phyloP scores from a whole-genome alignment of 2,888 invertebrate genomes.

The Cremastobaeus sp. region DNA sequence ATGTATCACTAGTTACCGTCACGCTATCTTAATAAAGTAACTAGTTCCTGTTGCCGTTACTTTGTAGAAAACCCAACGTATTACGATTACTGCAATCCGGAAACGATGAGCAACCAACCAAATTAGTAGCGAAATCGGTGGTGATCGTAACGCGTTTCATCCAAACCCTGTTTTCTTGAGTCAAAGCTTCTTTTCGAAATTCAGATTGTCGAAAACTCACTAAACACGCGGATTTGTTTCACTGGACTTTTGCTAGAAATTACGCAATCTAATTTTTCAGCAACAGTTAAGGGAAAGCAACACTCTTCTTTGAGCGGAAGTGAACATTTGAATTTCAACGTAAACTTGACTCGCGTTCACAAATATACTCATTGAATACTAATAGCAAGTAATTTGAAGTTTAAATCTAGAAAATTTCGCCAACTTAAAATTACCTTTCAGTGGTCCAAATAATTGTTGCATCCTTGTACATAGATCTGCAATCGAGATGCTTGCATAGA shows the following conservation, averaged over 20 bases:
- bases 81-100: too few species aligned
- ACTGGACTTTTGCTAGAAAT: too few species aligned
- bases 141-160: constrained; percentile 15
- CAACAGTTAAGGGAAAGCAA: too few species aligned
- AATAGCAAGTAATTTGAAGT: constrained; percentile 22
- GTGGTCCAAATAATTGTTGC: constrained; percentile 18
- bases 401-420: neutral
- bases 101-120: too few species aligned
- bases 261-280: too few species aligned
- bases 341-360: neutral
- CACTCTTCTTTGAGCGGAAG: too few species aligned
- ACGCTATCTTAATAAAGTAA: constrained; percentile 14
- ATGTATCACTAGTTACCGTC: constrained; percentile 5
- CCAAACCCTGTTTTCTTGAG: constrained; percentile 9
- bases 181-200: neutral
- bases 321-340: constrained; percentile 10
- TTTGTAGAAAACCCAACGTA: too few species aligned
- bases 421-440: constrained; percentile 8
- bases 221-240: too few species aligned
- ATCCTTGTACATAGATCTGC: constrained; percentile 60
- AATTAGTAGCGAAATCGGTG: too few species aligned
- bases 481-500: constrained; percentile 51
- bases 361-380: neutral
- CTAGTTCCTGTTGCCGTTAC: neutral
- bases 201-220: neutral